phyloP scores from a whole-genome alignment of 1,140 invertebrate genomes.

The Pollicipes pollicipes region DNA sequence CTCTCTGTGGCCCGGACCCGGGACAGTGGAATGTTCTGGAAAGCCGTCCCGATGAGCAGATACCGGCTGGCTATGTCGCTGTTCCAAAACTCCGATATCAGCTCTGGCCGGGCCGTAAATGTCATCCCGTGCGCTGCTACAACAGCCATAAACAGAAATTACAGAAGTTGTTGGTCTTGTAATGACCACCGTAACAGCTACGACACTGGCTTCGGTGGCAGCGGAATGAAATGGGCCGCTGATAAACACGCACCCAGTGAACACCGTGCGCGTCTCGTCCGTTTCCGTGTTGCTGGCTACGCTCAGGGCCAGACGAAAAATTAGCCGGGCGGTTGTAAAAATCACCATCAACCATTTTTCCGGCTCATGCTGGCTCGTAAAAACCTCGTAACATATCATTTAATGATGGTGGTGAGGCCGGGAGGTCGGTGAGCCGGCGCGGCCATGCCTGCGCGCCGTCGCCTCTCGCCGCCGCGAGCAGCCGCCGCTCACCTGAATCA shows the following conservation, averaged over 20 bases:
- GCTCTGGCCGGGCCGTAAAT: neutral
- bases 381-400: neutral
- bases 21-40: neutral
- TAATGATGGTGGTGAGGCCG: neutral
- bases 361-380: neutral
- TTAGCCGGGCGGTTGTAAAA: neutral
- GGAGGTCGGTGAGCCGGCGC: no score
- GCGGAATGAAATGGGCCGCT: neutral
- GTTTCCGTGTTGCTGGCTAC: neutral
- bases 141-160: neutral
- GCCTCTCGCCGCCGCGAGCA: neutral
- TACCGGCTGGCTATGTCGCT: neutral
- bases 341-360: neutral
- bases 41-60: neutral
- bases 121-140: neutral
- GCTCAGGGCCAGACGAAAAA: neutral
- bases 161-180: neutral
- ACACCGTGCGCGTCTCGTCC: no score
- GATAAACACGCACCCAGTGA: neutral
- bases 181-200: neutral
- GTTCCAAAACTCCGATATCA: neutral
- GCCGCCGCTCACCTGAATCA: neutral
- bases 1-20: neutral
- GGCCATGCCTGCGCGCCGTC: neutral
- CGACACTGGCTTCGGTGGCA: neutral